Evolutionary conservation across 23 tunicate genomes (phyloP).

Genomic region (Ascidia mentula): DNA sequence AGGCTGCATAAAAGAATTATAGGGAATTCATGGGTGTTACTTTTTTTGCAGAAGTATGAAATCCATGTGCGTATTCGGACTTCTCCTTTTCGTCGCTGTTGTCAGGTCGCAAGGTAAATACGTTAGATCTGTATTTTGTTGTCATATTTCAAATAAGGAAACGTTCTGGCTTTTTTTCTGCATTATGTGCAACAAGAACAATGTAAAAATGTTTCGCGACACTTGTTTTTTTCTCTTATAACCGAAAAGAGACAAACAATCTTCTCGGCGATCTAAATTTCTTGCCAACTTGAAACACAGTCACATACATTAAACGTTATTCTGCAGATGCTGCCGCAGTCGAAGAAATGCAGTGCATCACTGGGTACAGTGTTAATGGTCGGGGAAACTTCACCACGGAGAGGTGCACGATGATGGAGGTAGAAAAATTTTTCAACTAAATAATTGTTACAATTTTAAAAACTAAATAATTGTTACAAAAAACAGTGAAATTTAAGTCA

Average conservation of each 20-base stretch:
- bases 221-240: neutral
- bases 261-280: no score
- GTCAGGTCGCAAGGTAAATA: neutral
- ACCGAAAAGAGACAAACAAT: no score
- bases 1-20: no score
- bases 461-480: no score
- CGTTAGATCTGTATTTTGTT: no score
- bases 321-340: neutral
- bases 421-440: neutral
- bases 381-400: neutral
- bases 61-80: neutral
- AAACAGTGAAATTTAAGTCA: no score
- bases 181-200: neutral
- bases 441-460: no score
- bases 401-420: neutral
- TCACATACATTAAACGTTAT: no score
- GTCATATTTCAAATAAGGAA: no score
- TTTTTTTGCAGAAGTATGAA: neutral
- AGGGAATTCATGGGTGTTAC: no score
- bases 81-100: neutral
- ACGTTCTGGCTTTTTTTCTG: no score
- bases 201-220: neutral
- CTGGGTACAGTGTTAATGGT: conserved; percentile 8
- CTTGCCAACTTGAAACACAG: no score
- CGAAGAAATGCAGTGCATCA: neutral